Evolutionary conservation across 2,888 invertebrate genomes (phyloP).

Genomic region (Pandemis heparana): DNA sequence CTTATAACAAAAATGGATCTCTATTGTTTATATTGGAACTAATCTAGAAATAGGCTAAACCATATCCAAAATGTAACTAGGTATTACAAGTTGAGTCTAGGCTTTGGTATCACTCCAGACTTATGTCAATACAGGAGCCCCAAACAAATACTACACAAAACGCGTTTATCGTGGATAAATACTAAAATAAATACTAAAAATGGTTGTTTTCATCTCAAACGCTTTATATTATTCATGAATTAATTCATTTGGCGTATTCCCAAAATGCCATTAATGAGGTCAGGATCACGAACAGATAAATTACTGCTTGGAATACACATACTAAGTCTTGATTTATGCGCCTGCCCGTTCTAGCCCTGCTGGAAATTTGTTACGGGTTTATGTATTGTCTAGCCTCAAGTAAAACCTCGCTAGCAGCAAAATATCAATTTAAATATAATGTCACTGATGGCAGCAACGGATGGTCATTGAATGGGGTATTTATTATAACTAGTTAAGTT

Average conservation of each 20-base stretch:
- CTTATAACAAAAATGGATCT: too few species aligned
- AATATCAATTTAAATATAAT: not conserved
- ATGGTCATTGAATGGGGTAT: constrained; percentile 1
- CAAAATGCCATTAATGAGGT: constrained; percentile 56
- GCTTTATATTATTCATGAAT: constrained; percentile 21
- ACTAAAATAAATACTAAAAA: not conserved
- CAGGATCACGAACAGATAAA: constrained; percentile 51
- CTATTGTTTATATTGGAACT: too few species aligned
- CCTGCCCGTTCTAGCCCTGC: constrained; percentile 7
- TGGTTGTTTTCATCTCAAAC: not conserved
- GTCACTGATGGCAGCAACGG: not conserved
- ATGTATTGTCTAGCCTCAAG: constrained; percentile 10
- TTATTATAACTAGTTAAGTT: not conserved
- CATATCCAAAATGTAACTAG: too few species aligned
- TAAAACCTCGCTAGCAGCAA: constrained; percentile 6
- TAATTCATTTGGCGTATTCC: constrained; percentile 52
- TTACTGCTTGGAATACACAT: constrained; percentile 46
- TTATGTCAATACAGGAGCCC: too few species aligned
- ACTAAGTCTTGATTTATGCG: constrained; percentile 36
- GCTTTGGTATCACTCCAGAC: too few species aligned
- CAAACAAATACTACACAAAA: constrained; percentile 14
- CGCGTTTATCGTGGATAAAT: not conserved
- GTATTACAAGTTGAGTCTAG: too few species aligned
- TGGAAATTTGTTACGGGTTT: constrained; percentile 27
- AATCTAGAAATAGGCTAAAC: too few species aligned